A percentile compares a stretch with the other conserved stretches of the same genome.
Conservation (phyloP, 35 echinoderm and acorn worm genomes). For the Apostichopus japonicus region DNA sequence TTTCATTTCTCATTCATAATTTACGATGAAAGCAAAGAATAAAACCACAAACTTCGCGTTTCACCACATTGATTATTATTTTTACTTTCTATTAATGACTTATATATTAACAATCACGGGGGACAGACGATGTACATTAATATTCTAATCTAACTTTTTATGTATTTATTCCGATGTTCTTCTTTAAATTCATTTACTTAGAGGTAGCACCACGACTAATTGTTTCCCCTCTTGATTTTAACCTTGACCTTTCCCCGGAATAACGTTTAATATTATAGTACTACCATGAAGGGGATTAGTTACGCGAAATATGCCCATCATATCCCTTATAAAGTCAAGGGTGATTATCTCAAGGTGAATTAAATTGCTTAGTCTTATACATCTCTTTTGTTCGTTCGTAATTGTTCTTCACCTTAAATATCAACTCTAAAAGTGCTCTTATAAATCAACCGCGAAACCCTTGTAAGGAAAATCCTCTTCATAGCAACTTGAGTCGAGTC, state of each 20-base stretch:
- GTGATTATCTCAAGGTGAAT: slow-evolving; percentile 47
- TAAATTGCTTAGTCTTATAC: slow-evolving; percentile 37
- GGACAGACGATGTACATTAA: no score
- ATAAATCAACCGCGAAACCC: slow-evolving; percentile 46
- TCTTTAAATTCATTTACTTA: no score
- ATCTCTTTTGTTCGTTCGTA: slow-evolving; percentile 31
- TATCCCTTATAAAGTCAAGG: slow-evolving; percentile 16
- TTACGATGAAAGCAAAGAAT: no score
- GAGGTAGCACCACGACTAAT: no score
- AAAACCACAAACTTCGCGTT: no score
- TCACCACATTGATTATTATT: no score
- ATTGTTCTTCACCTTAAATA: slow-evolving; percentile 46
- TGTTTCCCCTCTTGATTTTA: background rate
- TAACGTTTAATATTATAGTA: background rate
- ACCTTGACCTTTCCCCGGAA: background rate
- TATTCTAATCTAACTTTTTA: no score
- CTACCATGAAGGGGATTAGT: background rate
- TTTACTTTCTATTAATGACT: no score
- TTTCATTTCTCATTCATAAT: no score
- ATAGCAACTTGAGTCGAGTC: background rate
- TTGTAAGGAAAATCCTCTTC: slow-evolving; percentile 55
- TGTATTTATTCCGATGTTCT: no score
- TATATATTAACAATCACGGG: no score
- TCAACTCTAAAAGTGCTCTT: slow-evolving; percentile 44
- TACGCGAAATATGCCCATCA: slow-evolving; percentile 37